phyloP scores from a whole-genome alignment of 1,140 invertebrate genomes.

The Bombus soroeensis region DNA sequence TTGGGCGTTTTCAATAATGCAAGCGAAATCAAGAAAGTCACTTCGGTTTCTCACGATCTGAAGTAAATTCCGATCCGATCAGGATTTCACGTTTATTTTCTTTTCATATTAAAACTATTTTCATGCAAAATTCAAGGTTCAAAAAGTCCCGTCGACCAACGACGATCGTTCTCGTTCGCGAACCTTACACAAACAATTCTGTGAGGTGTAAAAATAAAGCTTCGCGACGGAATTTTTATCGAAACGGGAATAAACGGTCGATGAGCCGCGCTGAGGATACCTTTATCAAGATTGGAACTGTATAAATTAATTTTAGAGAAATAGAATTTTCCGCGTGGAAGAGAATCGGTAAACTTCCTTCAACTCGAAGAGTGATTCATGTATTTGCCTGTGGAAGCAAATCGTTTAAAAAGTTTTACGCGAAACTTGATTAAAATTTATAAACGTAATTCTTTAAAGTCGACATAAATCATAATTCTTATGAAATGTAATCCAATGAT shows the following conservation, averaged over 20 bases:
- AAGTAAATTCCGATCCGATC: background rate
- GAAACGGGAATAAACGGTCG: background rate
- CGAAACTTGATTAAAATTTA: background rate
- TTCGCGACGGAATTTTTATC: background rate
- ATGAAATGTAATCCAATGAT: background rate
- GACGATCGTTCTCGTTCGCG: background rate
- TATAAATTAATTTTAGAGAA: slow-evolving; percentile 2
- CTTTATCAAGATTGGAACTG: slow-evolving; percentile 8
- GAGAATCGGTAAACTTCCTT: background rate
- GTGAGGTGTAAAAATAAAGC: background rate
- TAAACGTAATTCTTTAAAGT: background rate
- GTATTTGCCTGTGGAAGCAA: background rate
- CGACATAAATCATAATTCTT: background rate
- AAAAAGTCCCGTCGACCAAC: background rate
- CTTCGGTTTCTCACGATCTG: background rate
- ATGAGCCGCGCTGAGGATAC: background rate
- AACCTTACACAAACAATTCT: background rate
- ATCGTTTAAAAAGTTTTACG: background rate
- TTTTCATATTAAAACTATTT: slow-evolving; percentile 8
- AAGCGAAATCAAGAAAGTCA: background rate
- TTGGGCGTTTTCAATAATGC: background rate
- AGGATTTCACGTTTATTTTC: background rate
- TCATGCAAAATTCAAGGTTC: background rate
- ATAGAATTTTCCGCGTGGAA: slow-evolving; percentile 7
- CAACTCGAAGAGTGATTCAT: background rate